Evolutionary conservation across 2,888 invertebrate species (phyloP), one percentile per base, ranked within the genome.

Genomic region (Caenorhabditis japonica): DNA sequence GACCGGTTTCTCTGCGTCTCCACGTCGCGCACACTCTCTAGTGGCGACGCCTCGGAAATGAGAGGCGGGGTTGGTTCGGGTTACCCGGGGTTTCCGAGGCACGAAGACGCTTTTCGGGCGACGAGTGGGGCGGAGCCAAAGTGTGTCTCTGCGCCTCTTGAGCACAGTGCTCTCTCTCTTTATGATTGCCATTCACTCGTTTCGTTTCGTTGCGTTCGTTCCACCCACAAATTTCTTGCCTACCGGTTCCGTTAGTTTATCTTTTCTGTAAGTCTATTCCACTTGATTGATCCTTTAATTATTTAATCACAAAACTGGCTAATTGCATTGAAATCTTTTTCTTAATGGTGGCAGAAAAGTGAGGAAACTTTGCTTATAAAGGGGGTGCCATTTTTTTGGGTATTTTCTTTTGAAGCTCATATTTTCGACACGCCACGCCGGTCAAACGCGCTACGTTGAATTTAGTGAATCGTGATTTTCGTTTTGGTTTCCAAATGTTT

Each of bases 61-160:
- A 66, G 64, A 56, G 56, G 66, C n/a, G n/a, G n/a, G n/a, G n/a
- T n/a, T 10, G 51, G 58, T 52, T 58, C 68, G 68, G 68, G 68
- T 68, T 58, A 68, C 58, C 51, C 58, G 41, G 39, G 53, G 39
- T 53, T 56, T 58, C 55, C 38, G 46, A 47, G 21, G 21, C 44
- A 36, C 23, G 52, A 15, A 53, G 25, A 66, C 49, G 56, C 58
- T 33, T 44, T 30, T 30, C 30, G 30, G 5, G 7, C 5, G 43
- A 30, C 27, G 21, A 19, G 30, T 33, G 25, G 52, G 52, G 68
- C 46, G 44, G 58, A 23, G 44, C 23, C 17, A 17, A n/a, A 13
- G 51, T 2, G 13, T 13, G 17, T 41, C 15, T 13, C 49, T 64
- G 55, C 49, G 55, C 56, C 64, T 64, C 58, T 56, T 34, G 47